Base-by-base conservation (phyloP, 2,113 vertebrate genomes). In the Rafetus swinhoei region DNA sequence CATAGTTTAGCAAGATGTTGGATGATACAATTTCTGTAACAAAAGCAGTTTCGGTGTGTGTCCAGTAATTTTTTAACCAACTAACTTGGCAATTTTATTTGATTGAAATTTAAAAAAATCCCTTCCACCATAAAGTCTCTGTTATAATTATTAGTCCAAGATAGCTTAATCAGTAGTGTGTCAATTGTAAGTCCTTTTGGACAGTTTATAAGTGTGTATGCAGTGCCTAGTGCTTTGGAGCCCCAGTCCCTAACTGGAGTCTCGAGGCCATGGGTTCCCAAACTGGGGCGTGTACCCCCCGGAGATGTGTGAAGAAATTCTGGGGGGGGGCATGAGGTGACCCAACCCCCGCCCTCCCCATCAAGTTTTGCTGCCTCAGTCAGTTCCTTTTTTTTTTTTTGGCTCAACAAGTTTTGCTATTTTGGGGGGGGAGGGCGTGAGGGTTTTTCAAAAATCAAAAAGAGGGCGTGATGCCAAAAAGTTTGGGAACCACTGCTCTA, bases 41-140 rank as follows among this genome's bases (percentile, higher is more conserved):
- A 4, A 53, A 50, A 3, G 0, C 19, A 72, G 45, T 69, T 55
- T 39, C 2, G 5, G 1, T 2, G 81, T 84, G 83, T 62, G 53
- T 93, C 2, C 27, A 81, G 55, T 0, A 87, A 55, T 1, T 8
- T 56, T 60, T 87, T 69, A 81, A 54, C 22, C 22, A 12, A 8
- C 1, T 69, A 7, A 21, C 13, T 72, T 90, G 18, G n/a, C 50
- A 79, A 79, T 92, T 90, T 59, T 0, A 55, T 79, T 82, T 77
- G 59, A 2, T 19, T 76, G 1, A n/a, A 1, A 2, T 21, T 69
- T 15, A 16, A 27, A 7, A 1, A 32, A 45, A 1, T 56, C n/a
- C 0, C 79, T 80, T 90, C 60, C 25, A 62, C 27, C 25, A 14
- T 29, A 62, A 62, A 29, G 25, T 60, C 1, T 60, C 4, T 60